A percentile compares a stretch with the other conserved stretches of the same genome.
phyloP scores from a whole-genome alignment of 2,113 vertebrate genomes.

The Eulemur macaco region DNA sequence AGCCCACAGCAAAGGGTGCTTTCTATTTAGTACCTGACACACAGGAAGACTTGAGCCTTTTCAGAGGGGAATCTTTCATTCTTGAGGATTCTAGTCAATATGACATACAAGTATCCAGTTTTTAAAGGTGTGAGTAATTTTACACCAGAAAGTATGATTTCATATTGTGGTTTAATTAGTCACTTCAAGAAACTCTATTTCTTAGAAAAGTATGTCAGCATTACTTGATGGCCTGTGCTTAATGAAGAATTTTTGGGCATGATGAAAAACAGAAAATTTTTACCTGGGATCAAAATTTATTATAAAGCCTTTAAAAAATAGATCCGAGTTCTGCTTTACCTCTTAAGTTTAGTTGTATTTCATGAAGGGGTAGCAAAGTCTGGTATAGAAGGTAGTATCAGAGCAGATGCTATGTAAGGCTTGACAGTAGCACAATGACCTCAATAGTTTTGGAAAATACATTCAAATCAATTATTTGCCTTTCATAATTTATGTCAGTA shows the following conservation, averaged over 20 bases:
- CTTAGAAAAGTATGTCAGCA: neutral
- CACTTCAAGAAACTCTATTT: neutral
- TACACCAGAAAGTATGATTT: slow-evolving; percentile 24
- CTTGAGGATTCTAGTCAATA: slow-evolving; percentile 1
- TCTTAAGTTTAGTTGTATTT: neutral
- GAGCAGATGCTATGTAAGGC: neutral
- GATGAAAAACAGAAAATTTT: neutral
- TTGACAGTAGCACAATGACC: neutral
- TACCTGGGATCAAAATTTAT: neutral
- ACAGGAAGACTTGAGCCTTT: neutral
- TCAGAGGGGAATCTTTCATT: neutral
- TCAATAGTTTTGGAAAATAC: neutral
- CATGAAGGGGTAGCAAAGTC: neutral
- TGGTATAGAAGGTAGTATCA: neutral
- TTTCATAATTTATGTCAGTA: neutral
- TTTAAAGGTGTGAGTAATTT: neutral
- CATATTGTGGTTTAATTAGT: neutral
- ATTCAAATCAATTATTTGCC: neutral
- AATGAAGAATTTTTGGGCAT: neutral
- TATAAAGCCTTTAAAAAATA: neutral
- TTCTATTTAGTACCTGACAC: neutral
- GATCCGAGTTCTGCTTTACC: neutral
- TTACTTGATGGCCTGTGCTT: neutral
- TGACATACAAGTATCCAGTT: neutral
- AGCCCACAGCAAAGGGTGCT: neutral